Percentiles rank a stretch among this genome's conserved stretches.
Evolutionary conservation across 1,140 invertebrate genomes (phyloP).

Genomic region (Sitobion miscanthi): DNA sequence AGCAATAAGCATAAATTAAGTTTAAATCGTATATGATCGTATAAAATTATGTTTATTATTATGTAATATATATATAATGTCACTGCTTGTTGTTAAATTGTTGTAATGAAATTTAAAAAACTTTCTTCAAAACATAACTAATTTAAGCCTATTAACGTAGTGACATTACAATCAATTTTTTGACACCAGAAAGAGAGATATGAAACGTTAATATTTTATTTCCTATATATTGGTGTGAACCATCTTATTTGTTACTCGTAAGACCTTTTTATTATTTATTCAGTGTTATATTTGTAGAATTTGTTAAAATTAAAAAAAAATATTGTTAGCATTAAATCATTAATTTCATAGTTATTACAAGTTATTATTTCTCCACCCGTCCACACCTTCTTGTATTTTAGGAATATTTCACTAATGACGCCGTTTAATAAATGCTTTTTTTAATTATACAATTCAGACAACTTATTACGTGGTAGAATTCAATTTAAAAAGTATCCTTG

Average conservation of each 20-base stretch:
- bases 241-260: constrained; percentile 55
- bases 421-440: not conserved
- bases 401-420: not conserved
- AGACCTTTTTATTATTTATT: constrained; percentile 56
- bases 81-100: constrained; percentile 57
- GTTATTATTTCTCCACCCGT: constrained; percentile 46
- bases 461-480: constrained; percentile 21
- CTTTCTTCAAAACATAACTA: constrained; percentile 38
- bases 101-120: constrained; percentile 54
- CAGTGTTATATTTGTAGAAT: constrained; percentile 56
- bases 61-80: constrained; percentile 57
- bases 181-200: constrained; percentile 51
- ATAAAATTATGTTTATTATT: constrained; percentile 55
- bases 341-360: constrained; percentile 54
- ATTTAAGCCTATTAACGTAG: constrained; percentile 52
- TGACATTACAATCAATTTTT: constrained; percentile 55
- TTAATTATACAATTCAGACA: constrained; percentile 16
- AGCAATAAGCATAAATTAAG: constrained; percentile 57
- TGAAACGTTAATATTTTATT: constrained; percentile 41
- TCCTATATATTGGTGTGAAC: constrained; percentile 38
- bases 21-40: constrained; percentile 50
- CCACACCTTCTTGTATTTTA: constrained; percentile 3
- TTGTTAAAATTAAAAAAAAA: constrained; percentile 54
- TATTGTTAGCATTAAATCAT: constrained; percentile 55
- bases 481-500: not conserved